These are phyloP conservation scores for Nebria ingens DNA, from an alignment of 1,140 invertebrate species.

Conservation along the genomic window DNA sequence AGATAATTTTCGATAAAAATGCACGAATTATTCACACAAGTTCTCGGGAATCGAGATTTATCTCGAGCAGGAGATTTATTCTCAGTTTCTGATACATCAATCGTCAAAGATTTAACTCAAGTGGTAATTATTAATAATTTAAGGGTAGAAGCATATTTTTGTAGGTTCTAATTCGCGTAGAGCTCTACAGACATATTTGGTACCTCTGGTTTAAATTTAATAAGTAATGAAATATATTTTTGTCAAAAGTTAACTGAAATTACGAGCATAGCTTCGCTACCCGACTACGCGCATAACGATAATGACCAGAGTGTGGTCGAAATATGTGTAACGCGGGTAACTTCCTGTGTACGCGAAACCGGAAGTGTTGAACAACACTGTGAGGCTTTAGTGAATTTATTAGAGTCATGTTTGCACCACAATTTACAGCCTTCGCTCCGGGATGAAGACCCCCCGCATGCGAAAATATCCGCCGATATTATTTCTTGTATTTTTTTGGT, in stretches of 20 bases:
- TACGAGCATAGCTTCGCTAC: constrained; percentile 63
- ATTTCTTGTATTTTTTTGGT: constrained; percentile 90
- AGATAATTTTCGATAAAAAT: constrained; percentile 39
- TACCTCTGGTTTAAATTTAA: background rate
- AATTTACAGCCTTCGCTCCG: constrained; percentile 67
- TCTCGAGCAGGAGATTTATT: constrained; percentile 87
- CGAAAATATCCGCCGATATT: constrained; percentile 89
- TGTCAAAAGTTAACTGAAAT: constrained; percentile 55
- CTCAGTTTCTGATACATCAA: constrained; percentile 71
- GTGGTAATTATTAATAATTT: constrained; percentile 48
- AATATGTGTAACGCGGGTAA: constrained; percentile 81
- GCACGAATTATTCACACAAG: constrained; percentile 82
- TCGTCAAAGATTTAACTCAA: constrained; percentile 75
- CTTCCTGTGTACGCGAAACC: constrained; percentile 82
- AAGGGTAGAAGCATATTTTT: too few relatives aligned
- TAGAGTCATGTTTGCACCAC: constrained; percentile 81
- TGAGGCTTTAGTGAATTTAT: constrained; percentile 64
- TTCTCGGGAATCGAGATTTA: constrained; percentile 74
- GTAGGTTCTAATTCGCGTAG: too few relatives aligned
- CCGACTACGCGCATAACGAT: constrained; percentile 73
- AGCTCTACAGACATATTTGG: background rate
- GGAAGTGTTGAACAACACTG: constrained; percentile 78
- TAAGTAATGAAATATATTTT: too few relatives aligned
- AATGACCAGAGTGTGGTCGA: constrained; percentile 91
- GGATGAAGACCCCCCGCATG: constrained; percentile 86